Percentiles rank a stretch among this genome's conserved stretches.
These are phyloP conservation scores for Lytechinus pictus DNA, from an alignment of 35 echinoderm and acorn worm genomes.

Conservation along the genomic window DNA sequence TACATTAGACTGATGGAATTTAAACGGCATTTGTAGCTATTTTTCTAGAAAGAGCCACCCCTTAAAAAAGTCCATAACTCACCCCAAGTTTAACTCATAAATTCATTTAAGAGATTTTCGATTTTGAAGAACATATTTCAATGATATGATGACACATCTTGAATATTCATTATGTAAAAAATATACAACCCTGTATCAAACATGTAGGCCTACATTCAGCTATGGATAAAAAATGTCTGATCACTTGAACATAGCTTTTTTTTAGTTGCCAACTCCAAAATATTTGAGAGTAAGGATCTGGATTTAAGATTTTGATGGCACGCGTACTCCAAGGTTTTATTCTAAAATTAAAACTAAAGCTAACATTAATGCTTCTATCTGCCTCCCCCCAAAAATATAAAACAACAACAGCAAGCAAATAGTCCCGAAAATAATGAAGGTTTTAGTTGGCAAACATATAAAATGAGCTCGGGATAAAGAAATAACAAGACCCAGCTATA, in stretches of 20 bases:
- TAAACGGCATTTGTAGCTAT: background rate
- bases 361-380: background rate
- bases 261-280: background rate
- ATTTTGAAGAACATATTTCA: background rate
- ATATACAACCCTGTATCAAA: background rate
- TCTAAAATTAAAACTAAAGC: too few relatives aligned
- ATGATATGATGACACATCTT: background rate
- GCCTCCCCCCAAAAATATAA: background rate
- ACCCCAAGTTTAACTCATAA: background rate
- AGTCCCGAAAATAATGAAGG: background rate
- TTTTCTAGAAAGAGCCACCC: background rate
- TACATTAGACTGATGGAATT: constrained; percentile 53
- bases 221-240: background rate
- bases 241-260: background rate
- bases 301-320: background rate
- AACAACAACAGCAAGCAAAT: background rate
- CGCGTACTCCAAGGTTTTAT: background rate
- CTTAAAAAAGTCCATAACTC: background rate
- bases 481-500: background rate
- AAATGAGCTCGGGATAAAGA: background rate
- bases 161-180: background rate
- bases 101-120: background rate
- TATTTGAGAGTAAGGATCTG: background rate
- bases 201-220: background rate
- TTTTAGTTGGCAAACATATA: background rate